A percentile compares a stretch with the other conserved stretches of the same genome.
Evolutionary conservation across 1,140 invertebrate species (phyloP).

Genomic region (Papilio machaon): DNA sequence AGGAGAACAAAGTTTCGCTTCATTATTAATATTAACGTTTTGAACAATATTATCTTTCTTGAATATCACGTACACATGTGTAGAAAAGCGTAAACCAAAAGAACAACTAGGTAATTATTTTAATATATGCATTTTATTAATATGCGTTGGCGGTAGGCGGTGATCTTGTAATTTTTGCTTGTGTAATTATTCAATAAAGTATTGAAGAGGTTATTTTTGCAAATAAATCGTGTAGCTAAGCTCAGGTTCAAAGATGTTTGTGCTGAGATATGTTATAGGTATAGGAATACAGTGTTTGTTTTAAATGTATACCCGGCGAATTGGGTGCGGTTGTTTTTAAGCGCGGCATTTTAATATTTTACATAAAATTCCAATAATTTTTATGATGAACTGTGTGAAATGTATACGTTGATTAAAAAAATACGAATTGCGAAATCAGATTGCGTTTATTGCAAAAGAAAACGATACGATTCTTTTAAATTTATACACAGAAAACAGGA

Average conservation of each 20-base stretch:
- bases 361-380: too few species aligned
- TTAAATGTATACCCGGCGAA: slow-evolving; percentile 52
- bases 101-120: slow-evolving; percentile 62
- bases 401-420: too few species aligned
- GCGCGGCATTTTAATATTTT: neutral
- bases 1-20: too few species aligned
- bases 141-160: slow-evolving; percentile 54
- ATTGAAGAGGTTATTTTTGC: slow-evolving; percentile 64
- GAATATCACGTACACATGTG: neutral
- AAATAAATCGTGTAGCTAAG: slow-evolving; percentile 61
- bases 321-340: slow-evolving; percentile 8
- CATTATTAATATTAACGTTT: neutral
- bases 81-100: slow-evolving; percentile 40
- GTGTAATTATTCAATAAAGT: slow-evolving; percentile 73
- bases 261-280: slow-evolving; percentile 52
- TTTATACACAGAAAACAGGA: too few species aligned
- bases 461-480: too few species aligned
- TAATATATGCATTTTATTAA: slow-evolving; percentile 63
- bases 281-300: slow-evolving; percentile 63
- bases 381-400: too few species aligned
- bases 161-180: slow-evolving; percentile 51
- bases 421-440: too few species aligned
- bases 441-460: too few species aligned
- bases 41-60: neutral
- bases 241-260: slow-evolving; percentile 57